phyloP scores from a whole-genome alignment of 2,797 vertebrate species.

The Chromobotia macracanthus region DNA sequence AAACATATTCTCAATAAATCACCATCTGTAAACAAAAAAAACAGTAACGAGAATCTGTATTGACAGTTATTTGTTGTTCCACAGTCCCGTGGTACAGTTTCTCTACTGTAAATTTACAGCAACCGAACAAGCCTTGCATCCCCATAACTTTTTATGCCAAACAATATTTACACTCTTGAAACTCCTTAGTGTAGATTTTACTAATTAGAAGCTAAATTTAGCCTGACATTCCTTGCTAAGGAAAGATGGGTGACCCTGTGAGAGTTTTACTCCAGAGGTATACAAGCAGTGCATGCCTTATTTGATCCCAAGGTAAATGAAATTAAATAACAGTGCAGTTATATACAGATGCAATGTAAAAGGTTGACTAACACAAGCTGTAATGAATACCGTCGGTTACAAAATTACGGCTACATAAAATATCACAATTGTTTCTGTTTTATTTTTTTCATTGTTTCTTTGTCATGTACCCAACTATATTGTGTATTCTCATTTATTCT shows the following conservation, averaged over 20 bases:
- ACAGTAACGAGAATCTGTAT: not conserved
- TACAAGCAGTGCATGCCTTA: not conserved
- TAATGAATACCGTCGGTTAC: not conserved
- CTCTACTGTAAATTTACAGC: conserved; percentile 26
- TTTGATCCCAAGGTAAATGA: not conserved
- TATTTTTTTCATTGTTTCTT: not conserved
- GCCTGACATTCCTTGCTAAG: not conserved
- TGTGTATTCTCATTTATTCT: too few relatives aligned
- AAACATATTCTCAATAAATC: not conserved
- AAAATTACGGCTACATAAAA: not conserved
- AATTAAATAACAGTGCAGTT: not conserved
- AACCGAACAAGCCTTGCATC: conserved; percentile 48
- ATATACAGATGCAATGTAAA: not conserved
- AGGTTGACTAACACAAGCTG: not conserved
- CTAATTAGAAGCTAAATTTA: conserved; percentile 13
- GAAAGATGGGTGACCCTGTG: not conserved
- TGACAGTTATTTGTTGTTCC: not conserved
- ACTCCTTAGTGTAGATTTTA: conserved; percentile 18
- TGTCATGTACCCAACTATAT: too few relatives aligned
- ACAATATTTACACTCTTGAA: conserved; percentile 16
- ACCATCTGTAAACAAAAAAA: not conserved
- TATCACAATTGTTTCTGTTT: not conserved
- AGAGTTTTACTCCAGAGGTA: not conserved
- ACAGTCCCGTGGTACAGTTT: conserved; percentile 1
- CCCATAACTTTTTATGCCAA: conserved; percentile 12